These are phyloP conservation scores for Novumbra hubbsi DNA, from an alignment of 2,797 vertebrate species.

Conservation along the genomic window DNA sequence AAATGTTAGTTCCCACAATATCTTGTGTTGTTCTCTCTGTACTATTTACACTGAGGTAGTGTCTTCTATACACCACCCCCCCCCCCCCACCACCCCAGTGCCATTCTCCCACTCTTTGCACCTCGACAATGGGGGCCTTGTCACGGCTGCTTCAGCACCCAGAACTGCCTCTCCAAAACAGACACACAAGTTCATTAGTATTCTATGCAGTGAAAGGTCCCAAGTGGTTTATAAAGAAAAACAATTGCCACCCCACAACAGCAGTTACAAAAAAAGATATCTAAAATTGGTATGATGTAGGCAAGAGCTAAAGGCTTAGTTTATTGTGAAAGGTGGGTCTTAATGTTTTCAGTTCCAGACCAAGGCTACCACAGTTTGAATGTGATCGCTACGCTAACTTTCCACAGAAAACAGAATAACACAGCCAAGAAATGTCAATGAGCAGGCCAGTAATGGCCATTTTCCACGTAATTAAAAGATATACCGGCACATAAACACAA, in stretches of 20 bases:
- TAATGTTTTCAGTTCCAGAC: background rate
- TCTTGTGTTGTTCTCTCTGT: conserved; percentile 30
- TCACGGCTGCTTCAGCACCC: conserved; percentile 43
- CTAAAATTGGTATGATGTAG: background rate
- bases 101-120: conserved; percentile 36
- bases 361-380: background rate
- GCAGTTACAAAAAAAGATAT: background rate
- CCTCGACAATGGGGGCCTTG: conserved; percentile 68
- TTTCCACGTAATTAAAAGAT: too few relatives aligned
- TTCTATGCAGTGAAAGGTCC: conserved; percentile 48
- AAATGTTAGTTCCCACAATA: conserved; percentile 24
- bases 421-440: too few relatives aligned
- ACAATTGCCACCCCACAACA: conserved; percentile 15
- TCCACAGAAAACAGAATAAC: too few relatives aligned
- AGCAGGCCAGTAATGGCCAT: too few relatives aligned
- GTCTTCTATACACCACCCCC: background rate
- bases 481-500: too few relatives aligned
- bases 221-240: conserved; percentile 37
- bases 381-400: too few relatives aligned
- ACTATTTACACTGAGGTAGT: background rate
- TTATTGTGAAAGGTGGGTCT: background rate
- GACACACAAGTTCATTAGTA: conserved; percentile 65
- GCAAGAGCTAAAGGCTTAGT: background rate
- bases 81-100: conserved; percentile 14
- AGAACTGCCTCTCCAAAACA: conserved; percentile 38